Base-by-base conservation (phyloP, 1,140 invertebrate species). In the Ostrea edulis region DNA sequence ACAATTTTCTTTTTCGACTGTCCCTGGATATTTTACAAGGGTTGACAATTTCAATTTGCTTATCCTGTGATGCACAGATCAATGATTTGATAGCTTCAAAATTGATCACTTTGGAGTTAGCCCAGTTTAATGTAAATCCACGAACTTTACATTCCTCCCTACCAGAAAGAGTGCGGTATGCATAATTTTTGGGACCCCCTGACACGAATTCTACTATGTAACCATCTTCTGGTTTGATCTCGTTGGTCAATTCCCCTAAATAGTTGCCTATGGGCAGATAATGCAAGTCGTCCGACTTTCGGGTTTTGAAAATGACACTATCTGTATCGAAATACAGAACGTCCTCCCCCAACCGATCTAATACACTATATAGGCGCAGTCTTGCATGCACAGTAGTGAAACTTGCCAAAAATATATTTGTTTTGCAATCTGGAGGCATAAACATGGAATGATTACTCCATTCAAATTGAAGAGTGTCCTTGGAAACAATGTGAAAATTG, bases 111-210 rank as follows among this genome's bases (percentile, higher is more conserved):
- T 83, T 81, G n/a, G n/a, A n/a, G n/a, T 25, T 87, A 11, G 17
- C 54, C 14, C 25, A 83, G 54, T 88, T 90, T 55, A 90, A 77
- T 20, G 87, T 83, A 87, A 90, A 89, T 2, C 89, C 86, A 51
- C 88, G 53, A 22, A 91, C 88, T 81, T 90, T 91, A 29, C 86
- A 90, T 29, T 53, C 77, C 53, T 88, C 65, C 62, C 87, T 44
- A 44, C 35, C 35, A 5, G 35, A 84, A 2, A 22, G n/a, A 0
- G 87, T 91, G 51, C 87, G 84, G 68, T 91, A 91, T 8, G 89
- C 85, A 83, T 90, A 91, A 52, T 89, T 86, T 83, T 90, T 91
- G 0, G 89, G 90, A 12, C 88, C 89, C 51, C 86, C 35, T 5
- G 35, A 44, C 35, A 44, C 35, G 35, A 44, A 44, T 44, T 44